Evolutionary conservation across 1,140 invertebrate species (phyloP), one percentile per base, ranked within the genome.

Genomic region (Eriocheir sinensis): DNA sequence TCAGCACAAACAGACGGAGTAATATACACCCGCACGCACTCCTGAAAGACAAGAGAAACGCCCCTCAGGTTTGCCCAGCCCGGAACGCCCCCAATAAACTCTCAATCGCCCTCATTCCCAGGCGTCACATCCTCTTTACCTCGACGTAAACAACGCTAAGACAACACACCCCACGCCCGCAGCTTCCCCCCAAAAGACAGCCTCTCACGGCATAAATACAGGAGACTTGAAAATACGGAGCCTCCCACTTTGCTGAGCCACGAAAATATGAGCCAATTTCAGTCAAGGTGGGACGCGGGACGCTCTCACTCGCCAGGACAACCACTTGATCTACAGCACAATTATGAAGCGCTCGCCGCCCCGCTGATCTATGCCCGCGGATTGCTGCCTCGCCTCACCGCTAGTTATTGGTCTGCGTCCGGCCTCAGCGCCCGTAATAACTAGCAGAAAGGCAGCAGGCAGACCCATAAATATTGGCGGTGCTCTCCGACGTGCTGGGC

Each of bases 181-280:
- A 27, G 41, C 21, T 40, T 40, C 27, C 27, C 27, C 36, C 27
- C 80, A 41, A 36, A 40, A n/a, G 17, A 30, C 79, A 81, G 21
- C 79, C 32, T n/a, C 91, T 81, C 41, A n/a, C 17, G 9, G 38
- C 40, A 44, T 53, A 83, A 90, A 60, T 36, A 60, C 89, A 34
- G 36, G 72, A 38, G 38, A 60, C 48, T 90, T 60, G 48, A 90
- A 90, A 90, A 90, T 90, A 90, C 38, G 48, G 89, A 90, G 38
- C 92, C 53, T 86, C 85, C 53, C 92, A 86, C 81, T 88, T 93
- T 53, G 92, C 83, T 36, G 85, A 83, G 83, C 36, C 85, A 53
- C 85, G 92, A 93, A 93, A 93, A 93, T 93, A 93, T 93, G 92
- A 93, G 44, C 92, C 92, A 93, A 93, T 93, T 93, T 72, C 83